Evolutionary conservation across 2,797 vertebrate species (phyloP).

Genomic region (Micrastur ruficollis): DNA sequence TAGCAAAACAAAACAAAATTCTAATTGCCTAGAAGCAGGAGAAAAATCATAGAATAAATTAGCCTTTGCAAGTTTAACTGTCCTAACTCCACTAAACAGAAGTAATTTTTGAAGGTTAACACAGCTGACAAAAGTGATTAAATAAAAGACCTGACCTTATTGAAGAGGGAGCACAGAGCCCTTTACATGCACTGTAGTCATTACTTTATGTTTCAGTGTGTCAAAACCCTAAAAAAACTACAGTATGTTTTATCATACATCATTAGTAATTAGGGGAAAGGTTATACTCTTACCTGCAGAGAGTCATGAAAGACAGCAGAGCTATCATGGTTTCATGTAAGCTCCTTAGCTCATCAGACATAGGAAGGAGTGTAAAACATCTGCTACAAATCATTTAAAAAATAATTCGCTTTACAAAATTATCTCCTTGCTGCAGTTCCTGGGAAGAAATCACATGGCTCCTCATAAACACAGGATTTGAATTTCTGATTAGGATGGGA

Average conservation of each 20-base stretch:
- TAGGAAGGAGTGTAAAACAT: neutral
- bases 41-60: neutral
- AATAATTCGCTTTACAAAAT: conserved; percentile 35
- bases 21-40: neutral
- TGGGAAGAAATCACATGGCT: neutral
- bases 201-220: neutral
- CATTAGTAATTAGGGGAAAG: neutral
- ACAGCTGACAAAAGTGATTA: neutral
- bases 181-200: neutral
- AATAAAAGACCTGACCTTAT: neutral
- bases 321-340: neutral
- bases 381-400: conserved; percentile 41
- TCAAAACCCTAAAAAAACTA: neutral
- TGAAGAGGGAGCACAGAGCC: neutral
- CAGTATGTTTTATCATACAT: neutral
- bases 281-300: neutral
- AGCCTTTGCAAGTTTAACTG: neutral
- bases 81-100: neutral
- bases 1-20: neutral
- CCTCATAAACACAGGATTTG: conserved; percentile 16
- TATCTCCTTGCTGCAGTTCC: conserved; percentile 7
- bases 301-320: neutral
- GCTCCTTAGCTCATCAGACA: neutral
- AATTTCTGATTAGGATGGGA: conserved; percentile 26
- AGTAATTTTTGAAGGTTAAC: conserved; percentile 6